Conservation (phyloP, 2,888 invertebrate genomes). For the Torymus aiolomorphi region DNA sequence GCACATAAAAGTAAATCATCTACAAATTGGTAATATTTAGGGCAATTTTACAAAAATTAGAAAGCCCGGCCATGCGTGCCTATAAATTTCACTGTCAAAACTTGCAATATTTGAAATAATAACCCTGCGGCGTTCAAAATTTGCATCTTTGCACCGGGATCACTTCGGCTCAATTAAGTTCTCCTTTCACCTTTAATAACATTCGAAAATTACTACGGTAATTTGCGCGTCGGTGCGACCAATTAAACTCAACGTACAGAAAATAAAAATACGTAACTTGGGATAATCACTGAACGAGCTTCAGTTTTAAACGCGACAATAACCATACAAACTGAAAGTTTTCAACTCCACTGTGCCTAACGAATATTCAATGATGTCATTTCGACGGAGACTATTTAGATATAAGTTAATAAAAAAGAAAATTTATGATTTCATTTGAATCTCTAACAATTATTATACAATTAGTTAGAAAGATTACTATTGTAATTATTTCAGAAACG, state of each 20-base stretch:
- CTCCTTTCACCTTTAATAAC: constrained; percentile 44
- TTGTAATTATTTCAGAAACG: too few relatives aligned
- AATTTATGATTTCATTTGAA: too few relatives aligned
- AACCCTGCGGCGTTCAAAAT: constrained; percentile 18
- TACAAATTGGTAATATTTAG: constrained; percentile 3
- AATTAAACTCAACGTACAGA: constrained; percentile 13
- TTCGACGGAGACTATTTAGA: too few relatives aligned
- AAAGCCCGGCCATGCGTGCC: neutral
- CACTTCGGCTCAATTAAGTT: constrained; percentile 20
- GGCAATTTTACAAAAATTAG: constrained; percentile 16
- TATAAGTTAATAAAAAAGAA: too few relatives aligned
- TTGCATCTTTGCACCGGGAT: constrained; percentile 4
- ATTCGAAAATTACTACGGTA: constrained; percentile 34
- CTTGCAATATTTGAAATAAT: constrained; percentile 21
- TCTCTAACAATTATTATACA: too few relatives aligned
- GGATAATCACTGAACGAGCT: constrained; percentile 4
- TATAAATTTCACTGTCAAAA: constrained; percentile 23
- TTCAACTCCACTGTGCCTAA: neutral
- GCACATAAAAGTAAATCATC: neutral
- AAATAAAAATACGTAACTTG: neutral
- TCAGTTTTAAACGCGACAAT: constrained; percentile 4
- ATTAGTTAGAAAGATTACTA: too few relatives aligned
- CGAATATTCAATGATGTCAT: too few relatives aligned
- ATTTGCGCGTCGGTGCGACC: constrained; percentile 32
- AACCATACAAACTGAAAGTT: neutral